Percentiles rank a stretch among this genome's conserved stretches.
Evolutionary conservation across 2,888 invertebrate genomes (phyloP).

Genomic region (Sinopyrophorus schimmeli): DNA sequence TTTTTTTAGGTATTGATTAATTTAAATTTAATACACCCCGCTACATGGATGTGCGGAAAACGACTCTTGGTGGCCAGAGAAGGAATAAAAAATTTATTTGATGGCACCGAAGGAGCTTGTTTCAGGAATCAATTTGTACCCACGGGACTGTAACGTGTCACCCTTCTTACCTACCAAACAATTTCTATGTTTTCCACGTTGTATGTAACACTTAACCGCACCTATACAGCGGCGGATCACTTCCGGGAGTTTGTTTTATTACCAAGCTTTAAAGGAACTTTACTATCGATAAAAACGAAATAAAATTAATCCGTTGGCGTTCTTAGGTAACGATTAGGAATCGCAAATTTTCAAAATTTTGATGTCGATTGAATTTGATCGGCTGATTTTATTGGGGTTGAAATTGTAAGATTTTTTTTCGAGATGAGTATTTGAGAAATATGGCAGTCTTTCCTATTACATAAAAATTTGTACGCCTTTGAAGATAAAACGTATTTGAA

Average conservation of each 20-base stretch:
- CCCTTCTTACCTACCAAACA: constrained; percentile 33
- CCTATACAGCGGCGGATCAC: constrained; percentile 21
- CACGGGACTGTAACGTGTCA: constrained; percentile 39
- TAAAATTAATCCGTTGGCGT: too few species aligned
- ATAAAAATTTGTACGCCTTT: constrained; percentile 30
- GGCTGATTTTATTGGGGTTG: too few species aligned
- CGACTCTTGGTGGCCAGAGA: constrained; percentile 10
- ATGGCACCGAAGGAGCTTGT: constrained; percentile 36
- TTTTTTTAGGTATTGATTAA: constrained; percentile 18
- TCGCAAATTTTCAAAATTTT: too few species aligned
- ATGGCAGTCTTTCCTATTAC: constrained; percentile 29
- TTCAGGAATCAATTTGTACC: constrained; percentile 44
- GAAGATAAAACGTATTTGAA: constrained; percentile 19
- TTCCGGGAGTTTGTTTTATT: too few species aligned
- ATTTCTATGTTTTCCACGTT: constrained; percentile 24
- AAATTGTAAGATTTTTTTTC: too few species aligned
- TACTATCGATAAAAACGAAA: too few species aligned
- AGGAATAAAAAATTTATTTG: constrained; percentile 41
- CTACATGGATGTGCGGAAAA: neutral
- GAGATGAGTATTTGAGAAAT: too few species aligned
- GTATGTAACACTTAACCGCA: constrained; percentile 21
- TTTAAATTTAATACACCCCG: too few species aligned
- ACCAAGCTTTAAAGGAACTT: too few species aligned
- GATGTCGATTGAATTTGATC: too few species aligned
- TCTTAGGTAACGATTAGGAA: too few species aligned